These are phyloP conservation scores for Polietes domitor DNA, from an alignment of 2,888 invertebrate species.

Conservation along the genomic window DNA sequence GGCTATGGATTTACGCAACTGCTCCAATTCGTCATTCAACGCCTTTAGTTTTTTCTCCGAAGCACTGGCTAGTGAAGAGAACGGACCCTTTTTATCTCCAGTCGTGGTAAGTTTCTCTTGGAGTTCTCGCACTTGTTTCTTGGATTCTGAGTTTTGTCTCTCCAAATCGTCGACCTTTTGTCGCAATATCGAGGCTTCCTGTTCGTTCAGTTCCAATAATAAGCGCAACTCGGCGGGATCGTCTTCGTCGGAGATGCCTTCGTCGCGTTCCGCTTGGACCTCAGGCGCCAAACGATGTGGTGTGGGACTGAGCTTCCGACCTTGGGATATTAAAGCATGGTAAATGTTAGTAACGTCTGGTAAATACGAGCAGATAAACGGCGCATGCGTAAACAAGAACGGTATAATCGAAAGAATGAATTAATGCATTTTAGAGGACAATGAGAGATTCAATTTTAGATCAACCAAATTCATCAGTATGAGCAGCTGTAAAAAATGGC, in stretches of 20 bases:
- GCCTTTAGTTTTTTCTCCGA: slow-evolving; percentile 81
- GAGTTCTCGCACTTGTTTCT: slow-evolving; percentile 89
- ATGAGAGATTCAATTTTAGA: slow-evolving; percentile 62
- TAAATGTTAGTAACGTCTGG: neutral
- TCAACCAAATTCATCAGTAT: slow-evolving; percentile 65
- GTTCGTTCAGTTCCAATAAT: slow-evolving; percentile 93
- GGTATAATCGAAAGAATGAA: slow-evolving; percentile 25
- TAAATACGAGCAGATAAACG: neutral
- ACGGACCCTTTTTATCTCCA: slow-evolving; percentile 42
- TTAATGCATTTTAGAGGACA: slow-evolving; percentile 45
- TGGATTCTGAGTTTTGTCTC: slow-evolving; percentile 88
- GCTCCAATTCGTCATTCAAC: slow-evolving; percentile 88
- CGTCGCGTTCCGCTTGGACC: slow-evolving; percentile 87
- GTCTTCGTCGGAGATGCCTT: slow-evolving; percentile 89
- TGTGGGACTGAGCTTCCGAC: slow-evolving; percentile 87
- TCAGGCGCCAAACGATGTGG: slow-evolving; percentile 85
- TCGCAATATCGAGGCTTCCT: slow-evolving; percentile 91
- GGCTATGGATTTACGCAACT: slow-evolving; percentile 87
- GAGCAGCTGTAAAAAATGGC: slow-evolving; percentile 83
- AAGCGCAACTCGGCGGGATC: slow-evolving; percentile 92
- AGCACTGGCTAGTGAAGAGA: slow-evolving; percentile 65
- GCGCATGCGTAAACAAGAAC: slow-evolving; percentile 4
- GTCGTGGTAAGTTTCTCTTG: slow-evolving; percentile 85
- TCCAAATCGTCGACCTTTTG: slow-evolving; percentile 93
- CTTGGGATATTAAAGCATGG: slow-evolving; percentile 76